phyloP scores from a whole-genome alignment of 2,797 vertebrate species.

The Urophycis tenuis region DNA sequence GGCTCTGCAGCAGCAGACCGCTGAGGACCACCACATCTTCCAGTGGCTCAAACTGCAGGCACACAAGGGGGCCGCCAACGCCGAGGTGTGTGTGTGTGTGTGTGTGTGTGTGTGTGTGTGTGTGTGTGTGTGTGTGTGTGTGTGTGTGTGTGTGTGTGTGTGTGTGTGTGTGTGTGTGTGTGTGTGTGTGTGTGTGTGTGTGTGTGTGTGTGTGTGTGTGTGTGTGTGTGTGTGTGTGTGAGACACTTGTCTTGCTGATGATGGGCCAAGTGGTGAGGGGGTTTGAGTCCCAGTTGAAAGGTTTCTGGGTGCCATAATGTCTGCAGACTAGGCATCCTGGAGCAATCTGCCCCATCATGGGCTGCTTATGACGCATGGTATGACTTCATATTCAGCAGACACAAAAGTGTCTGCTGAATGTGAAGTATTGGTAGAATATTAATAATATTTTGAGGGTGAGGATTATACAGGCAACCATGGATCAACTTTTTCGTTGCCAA shows the following conservation, averaged over 20 bases:
- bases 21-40: conserved; percentile 72
- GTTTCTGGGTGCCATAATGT: not conserved
- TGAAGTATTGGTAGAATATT: no score
- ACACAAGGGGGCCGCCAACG: conserved; percentile 66
- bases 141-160: not conserved
- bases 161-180: no score
- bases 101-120: not conserved
- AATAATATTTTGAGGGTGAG: no score
- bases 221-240: not conserved
- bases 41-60: conserved; percentile 77
- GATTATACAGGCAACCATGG: no score
- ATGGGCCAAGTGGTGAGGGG: no score
- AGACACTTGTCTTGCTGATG: not conserved
- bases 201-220: not conserved
- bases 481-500: no score
- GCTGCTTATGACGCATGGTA: no score
- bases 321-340: no score
- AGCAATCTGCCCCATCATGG: no score
- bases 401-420: no score
- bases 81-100: conserved; percentile 61
- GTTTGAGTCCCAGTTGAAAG: not conserved
- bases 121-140: not conserved
- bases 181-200: not conserved
- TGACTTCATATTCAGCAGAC: no score
- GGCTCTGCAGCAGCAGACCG: conserved; percentile 66